Percentiles rank a stretch among this genome's conserved stretches.
Evolutionary conservation across 64 coral and sea anemone species (phyloP).

Genomic region (Cladopsammia gracilis): DNA sequence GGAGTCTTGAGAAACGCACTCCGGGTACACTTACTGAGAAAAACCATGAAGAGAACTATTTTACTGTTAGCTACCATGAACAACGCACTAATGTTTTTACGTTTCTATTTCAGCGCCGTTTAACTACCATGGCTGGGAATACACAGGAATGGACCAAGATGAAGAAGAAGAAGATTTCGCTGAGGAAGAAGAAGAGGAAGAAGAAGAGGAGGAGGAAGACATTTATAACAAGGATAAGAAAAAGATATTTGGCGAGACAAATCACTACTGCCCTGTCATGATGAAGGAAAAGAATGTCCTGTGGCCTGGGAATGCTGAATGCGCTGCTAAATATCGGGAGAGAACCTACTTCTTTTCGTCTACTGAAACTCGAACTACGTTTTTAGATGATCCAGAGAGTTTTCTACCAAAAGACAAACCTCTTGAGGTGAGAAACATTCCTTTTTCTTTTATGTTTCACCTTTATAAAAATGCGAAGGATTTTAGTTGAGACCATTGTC

Average conservation of each 20-base stretch:
- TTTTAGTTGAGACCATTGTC: no score
- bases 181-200: conserved; percentile 91
- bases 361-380: conserved; percentile 60
- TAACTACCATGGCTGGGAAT: conserved; percentile 95
- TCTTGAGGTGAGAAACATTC: conserved; percentile 69
- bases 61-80: background rate
- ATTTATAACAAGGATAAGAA: conserved; percentile 87
- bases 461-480: no score
- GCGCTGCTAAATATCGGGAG: conserved; percentile 92
- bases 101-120: conserved; percentile 63
- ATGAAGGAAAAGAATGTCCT: conserved; percentile 93
- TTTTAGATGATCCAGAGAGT: conserved; percentile 78
- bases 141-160: conserved; percentile 98
- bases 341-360: conserved; percentile 93
- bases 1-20: no score
- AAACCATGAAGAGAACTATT: background rate
- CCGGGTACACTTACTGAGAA: background rate
- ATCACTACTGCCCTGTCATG: conserved; percentile 94
- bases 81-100: background rate
- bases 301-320: conserved; percentile 88
- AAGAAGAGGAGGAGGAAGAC: conserved; percentile 85
- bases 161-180: conserved; percentile 96
- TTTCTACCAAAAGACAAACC: conserved; percentile 73
- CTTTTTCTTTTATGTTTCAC: background rate
- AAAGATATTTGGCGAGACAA: conserved; percentile 93